These are phyloP conservation scores for Orthonevra nobilis DNA, from an alignment of 2,888 invertebrate species.

Conservation along the genomic window DNA sequence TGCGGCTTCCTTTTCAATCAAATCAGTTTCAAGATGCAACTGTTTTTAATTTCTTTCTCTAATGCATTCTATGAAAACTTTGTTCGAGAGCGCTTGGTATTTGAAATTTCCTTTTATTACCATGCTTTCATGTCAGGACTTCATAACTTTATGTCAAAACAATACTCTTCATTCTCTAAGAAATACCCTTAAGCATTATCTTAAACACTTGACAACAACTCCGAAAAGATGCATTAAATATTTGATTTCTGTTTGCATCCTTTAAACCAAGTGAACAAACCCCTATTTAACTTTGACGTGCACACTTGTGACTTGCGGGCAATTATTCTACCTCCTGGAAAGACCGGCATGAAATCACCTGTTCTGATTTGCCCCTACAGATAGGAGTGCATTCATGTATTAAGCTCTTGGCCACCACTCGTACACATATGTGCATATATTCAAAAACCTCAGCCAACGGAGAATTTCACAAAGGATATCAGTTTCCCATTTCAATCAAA, in stretches of 20 bases:
- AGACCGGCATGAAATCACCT: constrained; percentile 46
- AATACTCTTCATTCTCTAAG: not conserved
- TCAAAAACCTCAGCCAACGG: constrained; percentile 27
- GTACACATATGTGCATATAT: not conserved
- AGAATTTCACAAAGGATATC: constrained; percentile 52
- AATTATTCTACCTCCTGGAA: not conserved
- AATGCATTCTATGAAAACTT: too few species aligned
- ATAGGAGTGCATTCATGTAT: constrained; percentile 26
- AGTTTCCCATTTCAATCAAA: constrained; percentile 55
- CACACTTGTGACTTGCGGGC: not conserved
- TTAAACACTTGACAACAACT: not conserved
- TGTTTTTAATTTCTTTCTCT: too few species aligned
- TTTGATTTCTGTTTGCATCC: not conserved
- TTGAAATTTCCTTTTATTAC: too few species aligned
- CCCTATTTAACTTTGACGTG: not conserved
- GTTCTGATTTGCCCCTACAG: constrained; percentile 4
- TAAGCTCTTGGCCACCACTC: constrained; percentile 24
- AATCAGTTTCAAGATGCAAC: too few species aligned
- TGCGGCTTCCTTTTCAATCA: too few species aligned
- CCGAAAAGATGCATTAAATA: not conserved
- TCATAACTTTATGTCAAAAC: not conserved
- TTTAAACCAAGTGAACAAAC: not conserved
- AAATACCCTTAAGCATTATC: not conserved
- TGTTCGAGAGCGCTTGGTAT: too few species aligned
- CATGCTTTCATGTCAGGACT: not conserved